phyloP scores from a whole-genome alignment of 2,113 vertebrate species.

The Xiphophorus hellerii region DNA sequence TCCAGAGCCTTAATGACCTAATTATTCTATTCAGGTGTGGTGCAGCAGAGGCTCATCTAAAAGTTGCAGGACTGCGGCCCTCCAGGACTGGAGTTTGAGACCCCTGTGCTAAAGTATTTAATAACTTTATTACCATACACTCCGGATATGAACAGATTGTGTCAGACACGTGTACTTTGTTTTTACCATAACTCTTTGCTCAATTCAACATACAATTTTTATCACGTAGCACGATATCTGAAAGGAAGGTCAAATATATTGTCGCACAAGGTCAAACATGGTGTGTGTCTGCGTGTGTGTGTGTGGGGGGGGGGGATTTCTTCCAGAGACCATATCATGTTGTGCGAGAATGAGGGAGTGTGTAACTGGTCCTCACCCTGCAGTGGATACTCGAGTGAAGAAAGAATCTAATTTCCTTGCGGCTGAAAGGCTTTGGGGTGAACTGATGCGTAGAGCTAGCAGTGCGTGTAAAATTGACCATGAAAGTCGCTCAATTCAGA shows the following conservation, averaged over 20 bases:
- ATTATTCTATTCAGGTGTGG: too few species aligned
- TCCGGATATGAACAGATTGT: too few species aligned
- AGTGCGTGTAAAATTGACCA: constrained; percentile 72
- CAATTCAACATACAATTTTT: too few species aligned
- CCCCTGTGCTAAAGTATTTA: too few species aligned
- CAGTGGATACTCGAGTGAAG: constrained; percentile 55
- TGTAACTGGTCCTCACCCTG: constrained; percentile 48
- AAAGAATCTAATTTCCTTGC: constrained; percentile 62
- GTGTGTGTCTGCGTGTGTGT: neutral
- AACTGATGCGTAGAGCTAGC: constrained; percentile 60
- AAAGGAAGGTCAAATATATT: constrained; percentile 3
- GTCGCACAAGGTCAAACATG: constrained; percentile 14
- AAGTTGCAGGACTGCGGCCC: too few species aligned
- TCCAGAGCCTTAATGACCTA: too few species aligned
- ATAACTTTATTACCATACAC: too few species aligned
- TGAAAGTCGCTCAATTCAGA: constrained; percentile 76
- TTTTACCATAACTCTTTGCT: too few species aligned
- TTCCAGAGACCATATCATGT: constrained; percentile 17
- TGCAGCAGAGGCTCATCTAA: too few species aligned
- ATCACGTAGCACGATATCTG: neutral
- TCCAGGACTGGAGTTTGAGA: too few species aligned
- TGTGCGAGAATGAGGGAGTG: constrained; percentile 21
- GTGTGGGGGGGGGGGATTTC: neutral
- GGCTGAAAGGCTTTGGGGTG: constrained; percentile 53
- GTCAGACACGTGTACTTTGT: too few species aligned